Percentiles rank a stretch among this genome's conserved stretches.
Conservation (phyloP, 2,797 vertebrate genomes). For the Sitta carolinensis region DNA sequence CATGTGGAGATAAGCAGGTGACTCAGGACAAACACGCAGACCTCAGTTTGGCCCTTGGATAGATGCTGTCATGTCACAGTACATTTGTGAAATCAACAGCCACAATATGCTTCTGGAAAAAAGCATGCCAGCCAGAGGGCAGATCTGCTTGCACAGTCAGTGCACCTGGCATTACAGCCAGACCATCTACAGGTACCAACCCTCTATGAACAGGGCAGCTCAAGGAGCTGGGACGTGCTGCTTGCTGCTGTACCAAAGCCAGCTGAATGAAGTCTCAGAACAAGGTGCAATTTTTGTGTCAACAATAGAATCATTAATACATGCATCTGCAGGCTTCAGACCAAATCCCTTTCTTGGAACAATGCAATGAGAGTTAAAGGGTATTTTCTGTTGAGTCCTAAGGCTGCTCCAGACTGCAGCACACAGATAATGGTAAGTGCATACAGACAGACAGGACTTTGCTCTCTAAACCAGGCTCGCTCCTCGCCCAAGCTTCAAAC, state of each 20-base stretch:
- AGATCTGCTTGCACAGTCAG: not conserved
- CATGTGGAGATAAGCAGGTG: not conserved
- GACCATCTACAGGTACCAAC: not conserved
- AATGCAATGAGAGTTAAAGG: not conserved
- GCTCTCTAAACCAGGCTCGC: constrained; percentile 32
- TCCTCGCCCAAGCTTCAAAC: constrained; percentile 9
- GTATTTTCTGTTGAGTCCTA: not conserved
- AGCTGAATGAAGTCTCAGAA: not conserved
- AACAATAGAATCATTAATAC: not conserved
- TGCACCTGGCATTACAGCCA: not conserved
- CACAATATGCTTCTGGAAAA: not conserved
- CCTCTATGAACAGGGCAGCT: not conserved
- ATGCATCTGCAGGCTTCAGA: not conserved
- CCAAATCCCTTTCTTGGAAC: not conserved
- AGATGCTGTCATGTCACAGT: not conserved
- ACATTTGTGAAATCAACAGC: not conserved
- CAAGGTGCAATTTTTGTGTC: not conserved
- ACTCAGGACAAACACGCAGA: not conserved
- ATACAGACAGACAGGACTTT: not conserved
- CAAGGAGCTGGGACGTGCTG: not conserved
- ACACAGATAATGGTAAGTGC: not conserved
- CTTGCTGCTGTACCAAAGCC: not conserved
- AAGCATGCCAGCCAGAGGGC: not conserved
- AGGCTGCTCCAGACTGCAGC: not conserved
- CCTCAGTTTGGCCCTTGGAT: not conserved